Conservation (phyloP, 2,888 invertebrate species). For the Leucozona laternaria region DNA sequence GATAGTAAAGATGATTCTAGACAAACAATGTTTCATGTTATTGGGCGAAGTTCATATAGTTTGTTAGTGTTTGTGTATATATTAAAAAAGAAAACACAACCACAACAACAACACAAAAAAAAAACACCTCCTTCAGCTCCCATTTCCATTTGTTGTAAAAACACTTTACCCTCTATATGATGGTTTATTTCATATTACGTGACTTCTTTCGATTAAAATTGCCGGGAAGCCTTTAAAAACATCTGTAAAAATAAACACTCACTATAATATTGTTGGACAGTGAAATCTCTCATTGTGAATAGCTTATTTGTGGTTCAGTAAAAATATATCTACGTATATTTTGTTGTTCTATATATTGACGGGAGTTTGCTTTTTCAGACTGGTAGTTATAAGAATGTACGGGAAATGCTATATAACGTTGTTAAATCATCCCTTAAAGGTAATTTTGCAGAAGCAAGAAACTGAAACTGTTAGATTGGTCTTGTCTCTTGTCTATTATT, state of each 20-base stretch:
- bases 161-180: constrained; percentile 48
- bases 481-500: too few relatives aligned
- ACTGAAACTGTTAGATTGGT: too few relatives aligned
- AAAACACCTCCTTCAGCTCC: not conserved
- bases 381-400: too few relatives aligned
- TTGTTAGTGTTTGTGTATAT: not conserved
- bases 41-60: constrained; percentile 6
- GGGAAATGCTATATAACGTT: too few relatives aligned
- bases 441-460: too few relatives aligned
- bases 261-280: not conserved
- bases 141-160: constrained; percentile 22
- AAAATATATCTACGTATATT: too few relatives aligned
- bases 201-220: constrained; percentile 63
- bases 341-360: too few relatives aligned
- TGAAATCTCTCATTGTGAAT: constrained; percentile 3
- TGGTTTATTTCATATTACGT: constrained; percentile 36
- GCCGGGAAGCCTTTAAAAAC: constrained; percentile 49
- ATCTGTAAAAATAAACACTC: constrained; percentile 65
- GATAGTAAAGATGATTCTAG: not conserved
- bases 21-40: constrained; percentile 29
- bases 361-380: too few relatives aligned
- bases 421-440: too few relatives aligned
- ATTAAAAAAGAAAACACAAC: too few relatives aligned
- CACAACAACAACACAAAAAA: too few relatives aligned
- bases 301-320: too few relatives aligned